Base-by-base conservation (phyloP, 2,113 vertebrate species). In the Macroglossus sobrinus region DNA sequence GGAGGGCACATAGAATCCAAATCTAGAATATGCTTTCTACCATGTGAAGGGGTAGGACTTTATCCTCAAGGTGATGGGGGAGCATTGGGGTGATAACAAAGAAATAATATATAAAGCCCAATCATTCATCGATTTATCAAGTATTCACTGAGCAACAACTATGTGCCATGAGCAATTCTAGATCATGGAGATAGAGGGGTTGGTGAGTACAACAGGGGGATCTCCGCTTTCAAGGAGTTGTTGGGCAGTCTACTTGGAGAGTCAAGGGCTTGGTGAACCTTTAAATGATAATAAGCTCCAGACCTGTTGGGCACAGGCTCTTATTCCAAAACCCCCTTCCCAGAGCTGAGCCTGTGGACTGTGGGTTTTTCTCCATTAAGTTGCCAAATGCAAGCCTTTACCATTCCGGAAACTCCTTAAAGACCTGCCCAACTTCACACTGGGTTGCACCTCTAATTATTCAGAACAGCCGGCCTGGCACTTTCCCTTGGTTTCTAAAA, bases 391-490 rank as follows among this genome's bases (percentile, higher is more conserved):
- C 21, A 53, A 89, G n/a, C 13, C 18, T 18, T 80, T 35, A n/a
- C 59, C 69, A 66, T 91, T 94, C 61, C 26, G 59, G 94, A 89
- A 94, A 89, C 50, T 89, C 64, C 72, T 64, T 50, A 35, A 57
- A 57, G 47, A 74, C 16, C 24, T 45, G 13, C 33, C 12, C 28
- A 35, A 18, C 9, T 79, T 88, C 59, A 92, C 66, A 59, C 16
- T 33, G 88, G 78, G 38, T n/a, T 91, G 76, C 43, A 59, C 63
- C n/a, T 43, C n/a, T 12, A 26, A 8, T 53, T 3, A 1, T 59
- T 94, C 57, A 22, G 28, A 78, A 59, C 47, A 93, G 68, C 95
- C 92, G 72, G 75, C 61, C 88, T 85, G 84, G 30, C 53, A 61
- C 94, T 92, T 61, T 71, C 78, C 76, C 93, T 78, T 38, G 43